Conservation (phyloP, 1,140 invertebrate species). For the Saccostrea echinata region DNA sequence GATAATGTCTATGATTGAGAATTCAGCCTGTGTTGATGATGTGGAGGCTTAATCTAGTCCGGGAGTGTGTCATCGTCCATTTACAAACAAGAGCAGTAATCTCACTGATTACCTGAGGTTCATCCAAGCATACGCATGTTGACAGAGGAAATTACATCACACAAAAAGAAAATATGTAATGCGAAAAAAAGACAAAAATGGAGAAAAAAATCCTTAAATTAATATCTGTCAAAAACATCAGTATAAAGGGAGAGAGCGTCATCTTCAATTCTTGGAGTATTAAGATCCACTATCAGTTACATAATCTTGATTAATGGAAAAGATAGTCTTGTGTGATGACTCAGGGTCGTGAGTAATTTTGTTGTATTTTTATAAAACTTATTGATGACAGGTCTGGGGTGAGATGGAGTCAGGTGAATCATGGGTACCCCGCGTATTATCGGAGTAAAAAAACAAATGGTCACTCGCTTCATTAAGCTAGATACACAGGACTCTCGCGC, state of each 20-base stretch:
- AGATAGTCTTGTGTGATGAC: neutral
- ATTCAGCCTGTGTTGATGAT: neutral
- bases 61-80: conserved; percentile 15
- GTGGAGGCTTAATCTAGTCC: neutral
- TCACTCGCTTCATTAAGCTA: neutral
- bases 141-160: conserved; percentile 25
- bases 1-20: neutral
- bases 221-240: neutral
- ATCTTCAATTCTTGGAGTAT: conserved; percentile 16
- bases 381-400: neutral
- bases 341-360: conserved; percentile 30
- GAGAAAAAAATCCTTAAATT: neutral
- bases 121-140: neutral
- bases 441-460: neutral
- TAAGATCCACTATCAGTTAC: neutral
- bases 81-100: neutral
- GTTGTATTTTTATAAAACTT: neutral
- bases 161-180: neutral
- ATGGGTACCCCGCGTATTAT: neutral
- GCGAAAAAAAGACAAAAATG: neutral
- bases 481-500: neutral
- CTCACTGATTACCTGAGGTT: neutral
- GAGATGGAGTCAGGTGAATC: neutral
- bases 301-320: conserved; percentile 31
- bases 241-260: neutral